Evolutionary conservation across 2,888 invertebrate species (phyloP), one percentile per base, ranked within the genome.

Genomic region (Fragum fragum): DNA sequence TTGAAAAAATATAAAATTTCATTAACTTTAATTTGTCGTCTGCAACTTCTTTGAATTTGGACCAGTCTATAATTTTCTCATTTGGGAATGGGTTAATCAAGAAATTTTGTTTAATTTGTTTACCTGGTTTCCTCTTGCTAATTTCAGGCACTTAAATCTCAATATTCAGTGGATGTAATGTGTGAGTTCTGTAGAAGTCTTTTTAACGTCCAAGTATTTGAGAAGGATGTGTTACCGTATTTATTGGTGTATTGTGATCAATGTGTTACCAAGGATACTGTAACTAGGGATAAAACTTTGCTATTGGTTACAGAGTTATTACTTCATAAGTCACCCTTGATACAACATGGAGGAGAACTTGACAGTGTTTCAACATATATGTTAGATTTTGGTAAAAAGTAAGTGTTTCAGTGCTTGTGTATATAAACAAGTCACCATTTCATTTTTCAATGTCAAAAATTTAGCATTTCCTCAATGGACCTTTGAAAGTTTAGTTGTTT

Each of bases 241-340:
- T 89, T 93, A 52, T 73, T 93, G 57, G 36, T 71, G 6, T 92
- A 86, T 78, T 89, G 91, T 73, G 88, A 90, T 36, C 66, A 29
- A 23, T 71, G 73, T 14, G 47, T 81, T 9, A 39, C 76, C 39
- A 74, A 80, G 63, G 52, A 68, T 9, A 47, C 23, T 36, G 61
- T 28, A 11, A 61, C 53, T 28, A 78, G 79, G n/a, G 72, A 81
- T 53, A 61, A 68, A 32, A 79, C 87, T 16, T 95, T 97, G 89
- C 94, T 95, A 63, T 95, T 97, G 32, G 93, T 97, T 21, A 95
- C 96, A 0, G 96, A 96, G 91, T 95, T 98, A 69, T 95, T 97
- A 52, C 90, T 96, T 52, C 95, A 95, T 71, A 97, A 97, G 93
- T 95, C 96, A 7, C 96, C 97, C 0, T 93, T 96, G 0, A 96